These are phyloP conservation scores for Hetaerina americana DNA, from an alignment of 1,140 invertebrate genomes.

Conservation along the genomic window DNA sequence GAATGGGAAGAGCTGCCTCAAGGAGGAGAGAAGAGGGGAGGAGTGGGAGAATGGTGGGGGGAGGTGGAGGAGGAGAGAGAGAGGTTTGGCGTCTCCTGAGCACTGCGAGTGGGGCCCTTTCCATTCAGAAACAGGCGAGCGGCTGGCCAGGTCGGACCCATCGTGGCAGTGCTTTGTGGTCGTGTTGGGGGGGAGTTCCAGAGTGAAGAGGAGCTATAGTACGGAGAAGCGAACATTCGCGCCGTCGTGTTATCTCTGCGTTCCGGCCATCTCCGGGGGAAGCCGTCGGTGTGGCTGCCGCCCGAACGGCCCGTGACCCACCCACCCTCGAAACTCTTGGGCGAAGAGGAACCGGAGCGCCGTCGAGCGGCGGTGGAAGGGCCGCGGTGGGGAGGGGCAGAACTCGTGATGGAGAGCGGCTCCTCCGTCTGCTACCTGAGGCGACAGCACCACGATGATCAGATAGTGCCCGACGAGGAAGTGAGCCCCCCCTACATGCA, in stretches of 20 bases:
- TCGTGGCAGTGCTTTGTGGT: too few species aligned
- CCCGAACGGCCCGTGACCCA: too few species aligned
- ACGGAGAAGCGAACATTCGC: too few species aligned
- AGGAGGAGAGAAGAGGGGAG: too few species aligned
- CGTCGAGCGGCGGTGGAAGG: neutral
- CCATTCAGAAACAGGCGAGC: neutral
- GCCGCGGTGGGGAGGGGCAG: neutral
- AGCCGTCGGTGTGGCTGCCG: too few species aligned
- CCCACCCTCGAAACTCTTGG: neutral
- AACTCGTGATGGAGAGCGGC: neutral
- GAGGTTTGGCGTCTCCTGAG: neutral
- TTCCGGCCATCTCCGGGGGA: neutral
- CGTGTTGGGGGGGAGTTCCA: too few species aligned
- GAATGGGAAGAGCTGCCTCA: too few species aligned
- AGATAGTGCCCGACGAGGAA: neutral
- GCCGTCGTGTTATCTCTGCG: too few species aligned
- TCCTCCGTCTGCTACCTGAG: neutral
- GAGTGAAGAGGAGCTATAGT: neutral
- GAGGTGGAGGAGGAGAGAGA: neutral
- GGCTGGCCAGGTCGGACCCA: neutral
- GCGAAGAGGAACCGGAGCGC: neutral
- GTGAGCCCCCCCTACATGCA: neutral
- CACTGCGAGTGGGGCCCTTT: neutral
- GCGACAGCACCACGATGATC: neutral
- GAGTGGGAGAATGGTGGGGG: neutral